Conservation (phyloP, 2,113 vertebrate species). For the Pterocles burchelli region DNA sequence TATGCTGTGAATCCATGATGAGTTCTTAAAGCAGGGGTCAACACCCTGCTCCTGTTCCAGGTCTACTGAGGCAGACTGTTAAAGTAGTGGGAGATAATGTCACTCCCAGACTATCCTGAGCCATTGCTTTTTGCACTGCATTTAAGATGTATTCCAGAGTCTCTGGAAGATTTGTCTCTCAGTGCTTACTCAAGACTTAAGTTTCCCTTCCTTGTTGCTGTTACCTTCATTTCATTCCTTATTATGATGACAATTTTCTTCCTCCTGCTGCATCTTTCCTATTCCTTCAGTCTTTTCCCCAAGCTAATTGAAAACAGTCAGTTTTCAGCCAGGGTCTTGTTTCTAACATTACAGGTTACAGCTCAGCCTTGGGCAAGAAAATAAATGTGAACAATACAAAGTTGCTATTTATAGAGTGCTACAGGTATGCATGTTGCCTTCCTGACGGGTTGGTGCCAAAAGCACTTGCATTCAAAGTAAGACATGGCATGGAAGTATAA, state of each 20-base stretch:
- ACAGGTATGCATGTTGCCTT: not conserved
- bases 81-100: not conserved
- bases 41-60: not conserved
- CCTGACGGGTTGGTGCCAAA: slow-evolving; percentile 7
- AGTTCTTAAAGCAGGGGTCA: not conserved
- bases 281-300: not conserved
- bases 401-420: not conserved
- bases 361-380: not conserved
- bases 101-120: not conserved
- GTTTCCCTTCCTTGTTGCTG: not conserved
- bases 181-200: not conserved
- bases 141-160: not conserved
- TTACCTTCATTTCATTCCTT: not conserved
- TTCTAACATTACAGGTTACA: not conserved
- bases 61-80: not conserved
- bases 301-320: not conserved
- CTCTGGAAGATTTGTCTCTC: not conserved
- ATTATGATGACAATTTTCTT: not conserved
- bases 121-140: not conserved
- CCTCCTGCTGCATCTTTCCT: not conserved
- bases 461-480: not conserved
- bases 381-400: not conserved
- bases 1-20: not conserved
- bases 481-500: not conserved
- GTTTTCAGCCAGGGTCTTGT: not conserved